phyloP scores from a whole-genome alignment of 2,888 invertebrate genomes.

The Blastobasis adustella region DNA sequence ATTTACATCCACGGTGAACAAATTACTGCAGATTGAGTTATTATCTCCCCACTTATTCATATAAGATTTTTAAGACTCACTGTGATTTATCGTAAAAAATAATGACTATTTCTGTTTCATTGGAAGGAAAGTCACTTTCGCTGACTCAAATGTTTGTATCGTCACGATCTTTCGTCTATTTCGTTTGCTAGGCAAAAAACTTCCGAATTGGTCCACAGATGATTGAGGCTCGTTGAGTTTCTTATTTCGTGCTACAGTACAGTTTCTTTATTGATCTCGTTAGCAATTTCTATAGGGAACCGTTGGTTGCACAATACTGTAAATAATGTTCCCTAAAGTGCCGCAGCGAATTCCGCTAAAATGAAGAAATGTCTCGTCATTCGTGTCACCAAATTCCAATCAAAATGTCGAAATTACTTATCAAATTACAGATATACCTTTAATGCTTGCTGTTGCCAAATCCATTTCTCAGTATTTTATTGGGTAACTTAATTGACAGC shows the following conservation, averaged over 20 bases:
- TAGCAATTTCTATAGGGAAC: too few relatives aligned
- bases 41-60: slow-evolving; percentile 3
- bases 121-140: slow-evolving; percentile 4
- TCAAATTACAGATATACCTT: background rate
- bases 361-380: background rate
- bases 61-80: background rate
- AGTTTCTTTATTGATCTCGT: too few relatives aligned
- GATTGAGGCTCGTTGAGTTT: too few relatives aligned
- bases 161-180: slow-evolving; percentile 2
- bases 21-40: slow-evolving; percentile 7
- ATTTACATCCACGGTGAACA: background rate
- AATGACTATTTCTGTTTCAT: background rate
- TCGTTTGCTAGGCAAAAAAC: background rate
- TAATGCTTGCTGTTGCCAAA: background rate
- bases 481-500: background rate
- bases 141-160: slow-evolving; percentile 2
- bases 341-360: background rate
- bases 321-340: too few relatives aligned
- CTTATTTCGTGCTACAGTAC: too few relatives aligned
- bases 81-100: background rate
- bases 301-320: too few relatives aligned
- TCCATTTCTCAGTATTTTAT: background rate
- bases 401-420: slow-evolving; percentile 1
- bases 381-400: slow-evolving; percentile 1
- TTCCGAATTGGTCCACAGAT: too few relatives aligned